Base-by-base conservation (phyloP, 2,797 vertebrate genomes). In the Hypotaenidia philippensis region DNA sequence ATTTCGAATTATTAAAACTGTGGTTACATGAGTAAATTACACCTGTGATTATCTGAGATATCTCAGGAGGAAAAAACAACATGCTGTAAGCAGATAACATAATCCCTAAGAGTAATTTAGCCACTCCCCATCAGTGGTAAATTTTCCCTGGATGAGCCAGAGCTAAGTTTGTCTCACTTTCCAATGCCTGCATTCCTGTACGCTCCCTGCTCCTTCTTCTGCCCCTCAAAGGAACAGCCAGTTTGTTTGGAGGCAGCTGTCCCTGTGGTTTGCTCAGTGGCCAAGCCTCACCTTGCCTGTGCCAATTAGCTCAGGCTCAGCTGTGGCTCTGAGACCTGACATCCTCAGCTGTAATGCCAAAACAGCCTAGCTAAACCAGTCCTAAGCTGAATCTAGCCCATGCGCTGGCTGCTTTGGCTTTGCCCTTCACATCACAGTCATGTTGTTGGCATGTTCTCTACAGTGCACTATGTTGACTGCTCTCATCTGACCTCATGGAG, bases 51-150 rank as follows among this genome's bases (percentile, higher is more conserved):
- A 78, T 38, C 61, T 71, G 40, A 87, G 66, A 60, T 63, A n/a
- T 49, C 40, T 60, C 47, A 23, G 16, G 5, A 5, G 12, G 6
- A 32, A 71, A 75, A 45, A 34, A 78, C 79, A 53, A 29, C 57
- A 82, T 63, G 40, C 27, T 50, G 21, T 21, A 32, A 90, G 86
- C 31, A 75, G 86, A 44, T 75, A 87, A 84, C 26, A 34, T 64
- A 71, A 90, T 64, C 66, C 36, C 57, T 79, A 31, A 60, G 84
- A 87, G 59, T 44, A 85, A 79, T 64, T 55, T 52, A 79, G 75
- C 45, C 5, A 1, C 31, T 82, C 57, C 45, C 21, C 16, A 40
- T 3, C 10, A 83, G 31, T 29, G 11, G 21, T 71, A 64, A 36
- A 79, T 85, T 85, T 87, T 82, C 75, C 19, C 45, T 56, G 63